Percentiles rank a stretch among this genome's conserved stretches.
phyloP scores from a whole-genome alignment of 1,140 invertebrate genomes.

The Drosophila athabasca region DNA sequence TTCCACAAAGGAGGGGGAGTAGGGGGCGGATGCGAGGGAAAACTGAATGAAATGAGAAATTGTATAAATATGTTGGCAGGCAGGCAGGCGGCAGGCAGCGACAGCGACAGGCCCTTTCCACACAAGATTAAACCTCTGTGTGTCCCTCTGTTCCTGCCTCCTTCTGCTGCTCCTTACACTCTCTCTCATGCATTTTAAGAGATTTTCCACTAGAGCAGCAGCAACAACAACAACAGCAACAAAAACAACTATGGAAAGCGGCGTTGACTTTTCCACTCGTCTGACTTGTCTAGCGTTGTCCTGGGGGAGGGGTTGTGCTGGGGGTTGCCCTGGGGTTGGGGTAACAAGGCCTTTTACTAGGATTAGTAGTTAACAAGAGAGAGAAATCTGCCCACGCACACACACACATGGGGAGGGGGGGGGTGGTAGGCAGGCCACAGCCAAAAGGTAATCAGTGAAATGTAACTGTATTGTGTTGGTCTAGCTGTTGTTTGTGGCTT shows the following conservation, averaged over 20 bases:
- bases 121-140: slow-evolving; percentile 63
- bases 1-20: slow-evolving; percentile 37
- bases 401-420: neutral
- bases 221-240: slow-evolving; percentile 11
- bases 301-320: neutral
- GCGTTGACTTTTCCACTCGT: slow-evolving; percentile 77
- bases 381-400: slow-evolving; percentile 74
- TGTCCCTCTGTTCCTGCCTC: neutral
- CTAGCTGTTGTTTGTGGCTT: slow-evolving; percentile 23
- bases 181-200: slow-evolving; percentile 65
- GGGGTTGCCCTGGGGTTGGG: neutral
- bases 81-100: neutral
- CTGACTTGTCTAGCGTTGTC: slow-evolving; percentile 61
- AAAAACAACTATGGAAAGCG: slow-evolving; percentile 20
- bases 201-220: slow-evolving; percentile 70
- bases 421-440: slow-evolving; percentile 55
- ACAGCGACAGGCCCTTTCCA: slow-evolving; percentile 38
- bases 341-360: slow-evolving; percentile 78
- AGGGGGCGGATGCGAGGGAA: slow-evolving; percentile 8
- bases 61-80: slow-evolving; percentile 76
- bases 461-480: slow-evolving; percentile 78
- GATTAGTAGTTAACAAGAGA: slow-evolving; percentile 82
- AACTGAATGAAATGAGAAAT: slow-evolving; percentile 77
- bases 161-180: slow-evolving; percentile 14
- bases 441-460: slow-evolving; percentile 82